Evolutionary conservation across 2,888 invertebrate species (phyloP).

Genomic region (Machimus atricapillus): DNA sequence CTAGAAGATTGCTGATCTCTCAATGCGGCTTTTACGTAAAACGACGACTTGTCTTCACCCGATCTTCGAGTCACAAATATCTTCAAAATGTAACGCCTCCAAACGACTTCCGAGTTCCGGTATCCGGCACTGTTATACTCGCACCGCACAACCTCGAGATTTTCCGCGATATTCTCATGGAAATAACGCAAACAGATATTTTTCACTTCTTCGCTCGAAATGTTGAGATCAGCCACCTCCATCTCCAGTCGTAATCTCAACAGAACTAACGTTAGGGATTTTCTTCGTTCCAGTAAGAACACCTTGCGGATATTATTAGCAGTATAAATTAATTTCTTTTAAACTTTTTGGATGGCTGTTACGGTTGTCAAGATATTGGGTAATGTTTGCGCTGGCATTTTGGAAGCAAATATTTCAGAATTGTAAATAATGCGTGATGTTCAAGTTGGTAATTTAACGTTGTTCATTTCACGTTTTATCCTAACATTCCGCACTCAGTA

Average conservation of each 20-base stretch:
- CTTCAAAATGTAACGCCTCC: background rate
- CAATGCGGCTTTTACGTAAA: conserved; percentile 71
- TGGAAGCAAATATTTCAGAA: background rate
- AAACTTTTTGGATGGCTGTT: background rate
- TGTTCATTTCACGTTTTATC: background rate
- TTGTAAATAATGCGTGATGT: background rate
- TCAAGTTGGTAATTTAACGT: background rate
- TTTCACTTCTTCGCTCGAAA: conserved; percentile 49
- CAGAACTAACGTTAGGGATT: background rate
- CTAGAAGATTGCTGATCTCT: conserved; percentile 52
- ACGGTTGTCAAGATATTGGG: background rate
- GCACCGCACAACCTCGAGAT: conserved; percentile 53
- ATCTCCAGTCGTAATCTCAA: background rate
- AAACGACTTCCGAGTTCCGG: background rate
- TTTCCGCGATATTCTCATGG: conserved; percentile 18
- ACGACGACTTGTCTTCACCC: conserved; percentile 53
- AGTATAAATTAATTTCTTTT: background rate
- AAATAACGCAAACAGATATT: conserved; percentile 53
- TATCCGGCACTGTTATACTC: conserved; percentile 29
- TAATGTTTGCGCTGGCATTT: background rate
- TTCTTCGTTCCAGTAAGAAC: background rate
- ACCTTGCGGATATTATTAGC: background rate
- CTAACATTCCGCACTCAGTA: background rate
- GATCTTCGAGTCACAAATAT: background rate
- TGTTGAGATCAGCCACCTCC: conserved; percentile 28